phyloP scores from a whole-genome alignment of 1,140 invertebrate species.

The Brachionus sp. region DNA sequence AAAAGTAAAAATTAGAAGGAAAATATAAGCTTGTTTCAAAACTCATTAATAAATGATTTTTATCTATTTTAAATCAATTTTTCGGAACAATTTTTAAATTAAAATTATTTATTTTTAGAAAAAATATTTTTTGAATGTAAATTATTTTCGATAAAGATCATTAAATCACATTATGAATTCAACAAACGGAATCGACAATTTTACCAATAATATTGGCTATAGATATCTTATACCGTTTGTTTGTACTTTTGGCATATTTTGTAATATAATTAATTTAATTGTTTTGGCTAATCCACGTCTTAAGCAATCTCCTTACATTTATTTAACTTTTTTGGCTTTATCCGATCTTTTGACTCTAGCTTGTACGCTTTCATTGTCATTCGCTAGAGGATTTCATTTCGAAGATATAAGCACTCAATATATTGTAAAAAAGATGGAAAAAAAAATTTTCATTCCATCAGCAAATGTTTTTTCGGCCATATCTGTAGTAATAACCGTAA shows the following conservation, averaged over 20 bases:
- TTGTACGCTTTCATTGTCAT: constrained; percentile 50
- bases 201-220: constrained; percentile 39
- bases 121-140: background rate
- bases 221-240: constrained; percentile 51
- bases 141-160: background rate
- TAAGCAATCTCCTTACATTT: constrained; percentile 55
- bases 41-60: background rate
- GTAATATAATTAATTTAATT: constrained; percentile 53
- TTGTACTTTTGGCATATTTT: constrained; percentile 53
- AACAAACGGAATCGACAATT: background rate
- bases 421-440: constrained; percentile 48
- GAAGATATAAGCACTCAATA: constrained; percentile 49
- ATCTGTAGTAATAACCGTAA: constrained; percentile 52
- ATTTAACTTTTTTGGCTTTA: constrained; percentile 52
- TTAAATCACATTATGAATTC: background rate
- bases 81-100: too few species aligned
- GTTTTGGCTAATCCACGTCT: constrained; percentile 52
- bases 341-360: constrained; percentile 51
- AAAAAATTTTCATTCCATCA: constrained; percentile 51
- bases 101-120: background rate
- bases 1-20: too few species aligned
- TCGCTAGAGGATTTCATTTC: constrained; percentile 46
- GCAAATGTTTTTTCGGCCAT: constrained; percentile 53
- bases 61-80: background rate
- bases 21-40: too few species aligned